Conservation (phyloP, 2,888 invertebrate species). For the Napeogenes sylphis region DNA sequence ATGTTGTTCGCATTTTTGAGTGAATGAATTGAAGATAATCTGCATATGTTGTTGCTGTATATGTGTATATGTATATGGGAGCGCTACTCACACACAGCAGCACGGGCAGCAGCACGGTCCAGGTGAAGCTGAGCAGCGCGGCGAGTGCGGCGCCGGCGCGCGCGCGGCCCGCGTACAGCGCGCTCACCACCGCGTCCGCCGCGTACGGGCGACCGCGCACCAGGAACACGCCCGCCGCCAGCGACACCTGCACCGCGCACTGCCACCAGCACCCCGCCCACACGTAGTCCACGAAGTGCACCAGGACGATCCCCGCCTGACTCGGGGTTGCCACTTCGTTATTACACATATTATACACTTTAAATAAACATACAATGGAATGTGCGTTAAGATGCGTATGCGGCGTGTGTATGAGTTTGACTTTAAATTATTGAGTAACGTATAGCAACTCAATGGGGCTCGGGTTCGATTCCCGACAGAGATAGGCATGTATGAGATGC, state of each 20-base stretch:
- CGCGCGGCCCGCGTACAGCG: slow-evolving; percentile 61
- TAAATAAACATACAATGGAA: too few relatives aligned
- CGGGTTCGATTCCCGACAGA: too few relatives aligned
- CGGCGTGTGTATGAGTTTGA: too few relatives aligned
- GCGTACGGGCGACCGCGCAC: slow-evolving; percentile 92
- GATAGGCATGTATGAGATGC: too few relatives aligned
- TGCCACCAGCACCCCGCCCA: slow-evolving; percentile 93
- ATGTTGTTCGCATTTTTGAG: too few relatives aligned
- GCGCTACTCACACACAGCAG: slow-evolving; percentile 82
- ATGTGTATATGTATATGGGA: too few relatives aligned
- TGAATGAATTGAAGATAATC: too few relatives aligned
- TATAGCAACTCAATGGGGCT: too few relatives aligned
- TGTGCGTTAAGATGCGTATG: neutral
- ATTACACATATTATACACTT: too few relatives aligned
- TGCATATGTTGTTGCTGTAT: too few relatives aligned
- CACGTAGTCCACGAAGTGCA: slow-evolving; percentile 91
- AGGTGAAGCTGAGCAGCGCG: slow-evolving; percentile 87
- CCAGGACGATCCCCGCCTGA: slow-evolving; percentile 85
- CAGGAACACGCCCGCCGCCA: slow-evolving; percentile 89
- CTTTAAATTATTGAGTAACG: too few relatives aligned
- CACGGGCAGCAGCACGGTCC: slow-evolving; percentile 92
- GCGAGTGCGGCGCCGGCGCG: slow-evolving; percentile 71
- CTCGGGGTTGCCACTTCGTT: neutral
- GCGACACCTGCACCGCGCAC: slow-evolving; percentile 84
- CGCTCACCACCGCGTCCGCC: slow-evolving; percentile 81